phyloP scores from a whole-genome alignment of 2,888 invertebrate genomes.

The Brenthis ino region DNA sequence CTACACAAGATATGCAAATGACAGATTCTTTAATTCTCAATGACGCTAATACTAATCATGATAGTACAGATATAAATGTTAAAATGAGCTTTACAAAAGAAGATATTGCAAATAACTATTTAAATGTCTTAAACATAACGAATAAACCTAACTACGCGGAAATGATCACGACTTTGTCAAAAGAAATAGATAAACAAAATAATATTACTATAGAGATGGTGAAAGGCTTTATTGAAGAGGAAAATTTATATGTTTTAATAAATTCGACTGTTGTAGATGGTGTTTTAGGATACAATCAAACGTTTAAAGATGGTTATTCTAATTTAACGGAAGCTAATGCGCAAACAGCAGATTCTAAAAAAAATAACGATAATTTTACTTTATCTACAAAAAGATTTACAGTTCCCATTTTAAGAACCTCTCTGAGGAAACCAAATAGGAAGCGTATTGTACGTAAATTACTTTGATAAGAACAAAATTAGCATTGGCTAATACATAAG shows the following conservation, averaged over 20 bases:
- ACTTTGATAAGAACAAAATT: constrained; percentile 28
- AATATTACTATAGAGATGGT: constrained; percentile 59
- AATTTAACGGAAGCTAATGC: not conserved
- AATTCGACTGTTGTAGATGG: not conserved
- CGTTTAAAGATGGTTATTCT: not conserved
- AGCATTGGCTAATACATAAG: too few relatives aligned
- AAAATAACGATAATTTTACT: constrained; percentile 4
- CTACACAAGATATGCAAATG: constrained; percentile 40
- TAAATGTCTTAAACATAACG: constrained; percentile 36
- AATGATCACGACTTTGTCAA: constrained; percentile 56
- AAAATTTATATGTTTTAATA: not conserved
- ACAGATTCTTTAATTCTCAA: not conserved
- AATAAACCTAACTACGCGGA: constrained; percentile 37
- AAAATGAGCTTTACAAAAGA: constrained; percentile 47
- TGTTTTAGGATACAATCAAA: not conserved
- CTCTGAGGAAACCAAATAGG: constrained; percentile 46
- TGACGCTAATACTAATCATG: not conserved
- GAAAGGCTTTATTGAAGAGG: constrained; percentile 43
- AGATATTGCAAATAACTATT: constrained; percentile 49
- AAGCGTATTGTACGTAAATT: constrained; percentile 48
- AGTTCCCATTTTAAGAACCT: constrained; percentile 36
- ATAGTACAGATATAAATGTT: not conserved
- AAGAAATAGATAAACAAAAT: constrained; percentile 61
- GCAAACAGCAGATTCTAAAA: constrained; percentile 12
- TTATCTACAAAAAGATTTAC: constrained; percentile 17